Conservation (phyloP, 37 sponge, comb jelly and placozoan genomes). For the Halichondria panicea region DNA sequence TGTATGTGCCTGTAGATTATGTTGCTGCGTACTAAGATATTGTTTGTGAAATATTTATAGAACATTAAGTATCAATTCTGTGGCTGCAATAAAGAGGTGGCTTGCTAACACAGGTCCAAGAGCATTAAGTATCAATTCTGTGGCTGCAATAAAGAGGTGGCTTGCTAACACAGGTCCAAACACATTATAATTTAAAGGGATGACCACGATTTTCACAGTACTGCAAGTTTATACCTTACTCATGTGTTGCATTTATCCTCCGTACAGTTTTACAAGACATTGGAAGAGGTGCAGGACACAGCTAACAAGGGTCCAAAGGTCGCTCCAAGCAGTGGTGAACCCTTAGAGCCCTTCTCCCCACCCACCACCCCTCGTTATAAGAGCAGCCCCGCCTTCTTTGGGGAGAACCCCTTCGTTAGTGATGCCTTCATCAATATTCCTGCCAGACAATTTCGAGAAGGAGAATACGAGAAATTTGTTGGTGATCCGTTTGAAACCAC, state of each 20-base stretch:
- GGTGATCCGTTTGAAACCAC: slow-evolving; percentile 2
- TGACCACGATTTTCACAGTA: too few species aligned
- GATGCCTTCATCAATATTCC: not conserved
- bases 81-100: too few species aligned
- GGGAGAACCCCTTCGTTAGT: not conserved
- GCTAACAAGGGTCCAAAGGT: not conserved
- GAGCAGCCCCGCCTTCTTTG: not conserved
- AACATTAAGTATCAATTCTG: too few species aligned
- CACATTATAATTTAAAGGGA: too few species aligned
- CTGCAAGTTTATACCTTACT: too few species aligned
- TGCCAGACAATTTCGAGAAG: not conserved
- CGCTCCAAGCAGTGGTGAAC: not conserved
- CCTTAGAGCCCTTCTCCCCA: slow-evolving; percentile 15
- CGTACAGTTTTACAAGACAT: slow-evolving; percentile 3
- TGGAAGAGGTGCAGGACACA: not conserved
- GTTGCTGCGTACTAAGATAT: too few species aligned
- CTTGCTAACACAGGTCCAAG: too few species aligned
- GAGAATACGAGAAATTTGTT: not conserved
- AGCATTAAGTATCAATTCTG: too few species aligned
- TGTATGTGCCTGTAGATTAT: not conserved
- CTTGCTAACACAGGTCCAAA: too few species aligned
- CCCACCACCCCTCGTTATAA: slow-evolving; percentile 2
- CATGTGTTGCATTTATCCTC: too few species aligned
- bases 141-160: too few species aligned
- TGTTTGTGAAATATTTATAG: too few species aligned